Conservation (phyloP, 2,113 vertebrate genomes). For the Gracilinanus agilis region DNA sequence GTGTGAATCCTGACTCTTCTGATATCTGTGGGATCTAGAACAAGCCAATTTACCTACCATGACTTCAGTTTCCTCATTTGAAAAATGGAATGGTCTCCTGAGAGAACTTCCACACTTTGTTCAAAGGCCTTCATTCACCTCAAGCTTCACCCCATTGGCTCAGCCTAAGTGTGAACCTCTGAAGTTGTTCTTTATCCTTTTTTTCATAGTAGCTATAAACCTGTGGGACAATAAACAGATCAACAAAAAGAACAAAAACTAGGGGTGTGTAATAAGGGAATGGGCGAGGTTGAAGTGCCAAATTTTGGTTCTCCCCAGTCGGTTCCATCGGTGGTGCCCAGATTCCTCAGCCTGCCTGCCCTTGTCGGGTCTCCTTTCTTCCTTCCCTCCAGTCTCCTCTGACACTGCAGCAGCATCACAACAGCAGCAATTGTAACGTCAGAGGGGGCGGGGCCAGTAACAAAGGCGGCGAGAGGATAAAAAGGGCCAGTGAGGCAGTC, state of each 20-base stretch:
- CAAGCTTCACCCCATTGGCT: neutral
- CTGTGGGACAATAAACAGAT: neutral
- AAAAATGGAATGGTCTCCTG: neutral
- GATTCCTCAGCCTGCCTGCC: neutral
- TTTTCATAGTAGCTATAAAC: neutral
- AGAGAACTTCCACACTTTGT: neutral
- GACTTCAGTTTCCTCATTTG: neutral
- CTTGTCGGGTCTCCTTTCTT: neutral
- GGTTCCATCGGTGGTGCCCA: neutral
- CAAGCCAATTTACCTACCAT: neutral
- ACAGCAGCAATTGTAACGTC: neutral
- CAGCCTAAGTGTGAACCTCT: neutral
- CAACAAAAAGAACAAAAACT: neutral
- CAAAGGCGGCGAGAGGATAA: slow-evolving; percentile 37
- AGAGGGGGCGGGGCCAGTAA: slow-evolving; percentile 47
- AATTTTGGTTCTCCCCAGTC: slow-evolving; percentile 41
- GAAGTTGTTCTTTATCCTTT: neutral
- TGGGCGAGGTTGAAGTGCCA: slow-evolving; percentile 7
- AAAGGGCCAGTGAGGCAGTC: slow-evolving; percentile 59
- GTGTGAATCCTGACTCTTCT: neutral
- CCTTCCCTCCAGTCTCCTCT: slow-evolving; percentile 8
- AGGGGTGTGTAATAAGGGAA: neutral
- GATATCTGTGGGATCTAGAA: neutral
- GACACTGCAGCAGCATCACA: neutral
- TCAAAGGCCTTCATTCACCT: neutral